Evolutionary conservation across 2,888 invertebrate species (phyloP).

Genomic region (Athalia cordata): DNA sequence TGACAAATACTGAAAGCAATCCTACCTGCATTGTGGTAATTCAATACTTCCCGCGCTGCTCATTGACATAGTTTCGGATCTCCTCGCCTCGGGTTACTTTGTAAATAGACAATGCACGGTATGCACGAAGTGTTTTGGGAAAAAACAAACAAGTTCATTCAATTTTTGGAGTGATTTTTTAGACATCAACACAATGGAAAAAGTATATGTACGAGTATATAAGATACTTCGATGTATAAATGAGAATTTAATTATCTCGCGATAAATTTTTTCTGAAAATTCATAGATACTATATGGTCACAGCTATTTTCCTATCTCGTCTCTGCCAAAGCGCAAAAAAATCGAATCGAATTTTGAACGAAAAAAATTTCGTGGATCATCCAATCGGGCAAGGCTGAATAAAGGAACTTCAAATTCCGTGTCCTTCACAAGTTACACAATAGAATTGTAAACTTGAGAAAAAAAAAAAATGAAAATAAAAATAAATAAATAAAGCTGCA

Average conservation of each 20-base stretch:
- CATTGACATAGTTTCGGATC: conserved; percentile 2
- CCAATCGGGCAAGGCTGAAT: no score
- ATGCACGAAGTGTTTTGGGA: background rate
- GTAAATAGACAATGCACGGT: background rate
- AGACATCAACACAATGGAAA: no score
- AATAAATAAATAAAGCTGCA: background rate
- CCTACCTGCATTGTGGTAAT: background rate
- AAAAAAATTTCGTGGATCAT: no score
- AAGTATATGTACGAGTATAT: no score
- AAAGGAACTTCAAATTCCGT: no score
- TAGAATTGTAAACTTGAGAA: background rate
- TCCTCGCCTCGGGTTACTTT: background rate
- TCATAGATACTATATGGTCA: no score
- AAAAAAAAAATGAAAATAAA: background rate
- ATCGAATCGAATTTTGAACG: no score
- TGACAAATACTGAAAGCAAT: conserved; percentile 12
- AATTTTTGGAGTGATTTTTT: background rate
- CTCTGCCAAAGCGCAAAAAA: no score
- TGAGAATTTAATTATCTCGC: no score
- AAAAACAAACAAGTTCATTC: background rate
- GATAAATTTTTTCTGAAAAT: no score
- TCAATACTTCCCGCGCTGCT: background rate
- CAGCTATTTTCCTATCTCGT: no score
- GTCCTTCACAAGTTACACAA: background rate
- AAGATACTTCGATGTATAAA: no score